Percentiles rank a stretch among this genome's conserved stretches.
These are phyloP conservation scores for Choristoneura fumiferana DNA, from an alignment of 1,140 invertebrate species.

Conservation along the genomic window DNA sequence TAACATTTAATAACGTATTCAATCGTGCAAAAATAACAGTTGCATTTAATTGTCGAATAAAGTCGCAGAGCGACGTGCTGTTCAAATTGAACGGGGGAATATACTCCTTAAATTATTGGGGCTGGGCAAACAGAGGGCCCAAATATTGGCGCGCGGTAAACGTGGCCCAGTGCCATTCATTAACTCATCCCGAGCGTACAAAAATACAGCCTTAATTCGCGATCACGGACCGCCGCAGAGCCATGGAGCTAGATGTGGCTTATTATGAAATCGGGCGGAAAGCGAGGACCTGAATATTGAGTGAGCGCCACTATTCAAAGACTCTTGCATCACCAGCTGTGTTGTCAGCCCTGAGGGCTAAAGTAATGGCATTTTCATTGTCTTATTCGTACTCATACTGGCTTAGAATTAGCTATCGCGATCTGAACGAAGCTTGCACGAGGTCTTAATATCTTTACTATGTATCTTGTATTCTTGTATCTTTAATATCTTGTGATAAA, in stretches of 20 bases:
- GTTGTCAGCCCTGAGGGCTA: too few species aligned
- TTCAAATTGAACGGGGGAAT: slow-evolving; percentile 37
- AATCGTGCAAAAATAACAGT: slow-evolving; percentile 34
- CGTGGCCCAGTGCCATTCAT: slow-evolving; percentile 35
- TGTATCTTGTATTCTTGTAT: too few species aligned
- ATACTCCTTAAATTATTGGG: slow-evolving; percentile 47
- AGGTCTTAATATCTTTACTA: too few species aligned
- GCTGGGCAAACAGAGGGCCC: slow-evolving; percentile 31
- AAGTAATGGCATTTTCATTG: too few species aligned
- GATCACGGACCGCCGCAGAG: slow-evolving; percentile 23
- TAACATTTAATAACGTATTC: slow-evolving; percentile 37
- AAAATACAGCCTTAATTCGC: slow-evolving; percentile 40
- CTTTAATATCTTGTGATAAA: too few species aligned
- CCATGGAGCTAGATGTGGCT: neutral
- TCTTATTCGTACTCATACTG: too few species aligned
- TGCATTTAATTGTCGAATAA: slow-evolving; percentile 44
- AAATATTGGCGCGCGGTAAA: slow-evolving; percentile 31
- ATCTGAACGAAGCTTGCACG: too few species aligned
- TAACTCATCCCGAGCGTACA: slow-evolving; percentile 34
- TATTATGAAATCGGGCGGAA: too few species aligned
- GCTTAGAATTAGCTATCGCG: too few species aligned
- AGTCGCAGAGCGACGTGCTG: slow-evolving; percentile 25
- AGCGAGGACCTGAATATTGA: too few species aligned
- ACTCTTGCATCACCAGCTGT: too few species aligned
- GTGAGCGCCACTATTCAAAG: too few species aligned